Percentiles rank a stretch among this genome's conserved stretches.
Conservation (phyloP, 2,113 vertebrate genomes). For the Chlamydotis undulata region DNA sequence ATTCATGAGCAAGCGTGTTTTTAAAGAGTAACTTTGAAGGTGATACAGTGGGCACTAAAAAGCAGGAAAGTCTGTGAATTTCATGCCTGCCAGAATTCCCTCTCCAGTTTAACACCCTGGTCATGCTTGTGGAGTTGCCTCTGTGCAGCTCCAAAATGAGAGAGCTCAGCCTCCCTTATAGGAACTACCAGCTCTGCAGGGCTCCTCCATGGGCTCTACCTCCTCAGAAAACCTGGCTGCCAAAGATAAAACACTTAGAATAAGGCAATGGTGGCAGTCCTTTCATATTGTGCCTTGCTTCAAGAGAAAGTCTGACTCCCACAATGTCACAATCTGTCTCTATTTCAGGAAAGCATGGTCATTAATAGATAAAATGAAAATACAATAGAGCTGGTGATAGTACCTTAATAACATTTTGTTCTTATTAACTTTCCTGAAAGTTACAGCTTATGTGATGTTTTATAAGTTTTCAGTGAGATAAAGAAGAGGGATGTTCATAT, state of each 20-base stretch:
- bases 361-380: conserved; percentile 12
- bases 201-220: neutral
- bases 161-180: neutral
- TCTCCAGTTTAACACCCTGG: neutral
- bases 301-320: neutral
- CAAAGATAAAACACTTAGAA: neutral
- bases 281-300: neutral
- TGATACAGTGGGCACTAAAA: neutral
- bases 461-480: neutral
- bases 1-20: neutral
- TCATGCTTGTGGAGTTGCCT: neutral
- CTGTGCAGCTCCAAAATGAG: neutral
- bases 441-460: neutral
- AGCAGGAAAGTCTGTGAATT: neutral
- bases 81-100: neutral
- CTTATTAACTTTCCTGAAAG: neutral
- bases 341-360: neutral
- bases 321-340: neutral
- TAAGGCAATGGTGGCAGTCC: neutral
- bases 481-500: neutral
- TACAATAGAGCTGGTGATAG: neutral
- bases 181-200: neutral
- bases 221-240: neutral
- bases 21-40: neutral
- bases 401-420: neutral